These are phyloP conservation scores for Darevskia nairensis DNA, from an alignment of 2,797 vertebrate species.

Conservation along the genomic window DNA sequence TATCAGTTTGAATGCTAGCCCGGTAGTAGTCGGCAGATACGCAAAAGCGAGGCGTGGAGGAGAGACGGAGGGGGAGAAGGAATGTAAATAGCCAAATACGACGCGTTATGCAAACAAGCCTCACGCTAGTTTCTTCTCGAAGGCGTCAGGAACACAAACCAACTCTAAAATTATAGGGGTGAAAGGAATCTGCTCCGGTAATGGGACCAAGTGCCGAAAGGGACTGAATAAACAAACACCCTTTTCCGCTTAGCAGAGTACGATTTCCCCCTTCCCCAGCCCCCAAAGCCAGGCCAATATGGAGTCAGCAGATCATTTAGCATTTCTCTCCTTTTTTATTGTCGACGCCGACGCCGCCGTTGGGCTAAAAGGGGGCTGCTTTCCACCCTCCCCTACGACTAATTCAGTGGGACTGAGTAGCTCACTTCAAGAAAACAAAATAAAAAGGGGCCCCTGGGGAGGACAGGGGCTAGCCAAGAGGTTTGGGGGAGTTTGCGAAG, in stretches of 20 bases:
- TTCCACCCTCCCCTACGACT: not conserved
- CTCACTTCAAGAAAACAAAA: not conserved
- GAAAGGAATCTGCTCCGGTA: constrained; percentile 45
- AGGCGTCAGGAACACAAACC: constrained; percentile 48
- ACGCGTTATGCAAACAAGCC: constrained; percentile 72
- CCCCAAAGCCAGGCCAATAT: constrained; percentile 53
- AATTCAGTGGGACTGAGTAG: constrained; percentile 3
- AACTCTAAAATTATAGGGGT: constrained; percentile 16
- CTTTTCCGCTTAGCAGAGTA: constrained; percentile 18
- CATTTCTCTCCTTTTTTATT: constrained; percentile 45
- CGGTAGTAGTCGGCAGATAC: not conserved
- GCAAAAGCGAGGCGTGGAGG: not conserved
- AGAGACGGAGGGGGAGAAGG: not conserved
- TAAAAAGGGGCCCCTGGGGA: not conserved
- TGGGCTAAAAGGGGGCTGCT: not conserved
- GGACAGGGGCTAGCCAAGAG: constrained; percentile 2
- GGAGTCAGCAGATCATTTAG: constrained; percentile 71
- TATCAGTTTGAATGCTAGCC: constrained; percentile 36
- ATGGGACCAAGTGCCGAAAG: constrained; percentile 19
- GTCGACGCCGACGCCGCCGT: not conserved
- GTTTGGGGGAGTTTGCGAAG: constrained; percentile 5
- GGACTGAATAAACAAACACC: constrained; percentile 26
- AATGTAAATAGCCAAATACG: constrained; percentile 35
- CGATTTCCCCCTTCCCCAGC: not conserved
- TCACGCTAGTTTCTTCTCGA: constrained; percentile 58